Evolutionary conservation across 2,888 invertebrate species (phyloP), one percentile per base, ranked within the genome.

Genomic region (Drosophila subquinaria): DNA sequence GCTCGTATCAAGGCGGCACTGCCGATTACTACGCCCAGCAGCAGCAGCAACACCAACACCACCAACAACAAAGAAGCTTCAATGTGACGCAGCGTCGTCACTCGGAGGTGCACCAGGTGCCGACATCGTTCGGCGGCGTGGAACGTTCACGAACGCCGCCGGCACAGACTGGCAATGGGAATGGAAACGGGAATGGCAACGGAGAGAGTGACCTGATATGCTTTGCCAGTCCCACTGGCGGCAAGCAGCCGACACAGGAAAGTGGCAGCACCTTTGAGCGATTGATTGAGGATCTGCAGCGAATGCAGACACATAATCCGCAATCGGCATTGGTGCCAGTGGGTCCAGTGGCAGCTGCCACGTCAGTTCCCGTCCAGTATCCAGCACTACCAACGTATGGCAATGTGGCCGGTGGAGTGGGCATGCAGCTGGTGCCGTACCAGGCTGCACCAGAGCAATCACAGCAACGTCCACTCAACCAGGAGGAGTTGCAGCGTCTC

Each of bases 141-240:
- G 90, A 84, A 35, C 88, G 91, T 13, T 81, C 91, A 0, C 77
- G 74, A 4, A 91, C 91, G 3, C 91, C 91, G 13, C 88, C 90
- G 0, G 70, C 91, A 0, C 69, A 76, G 27, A 64, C 76, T 0
- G 51, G 69, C n/a, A 61, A 61, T 27, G 52, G 66, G 10, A 55
- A 23, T 0, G 51, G 69, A 11, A 61, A 55, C 20, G 52, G 66
- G 13, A 66, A 60, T 23, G 59, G 64, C 2, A 55, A 64, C 17
- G 71, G 73, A 0, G 93, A 93, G 30, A 95, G 94, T 68, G 96
- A 96, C 93, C 93, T 96, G 73, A 96, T 96, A 82, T 96, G 95
- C 13, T 96, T 96, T 90, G 83, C 95, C 17, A 96, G 95, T 91
- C 96, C 96, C 20, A 94, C 94, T 5, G 76, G 85, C 15, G 76